Base-by-base conservation (phyloP, 2,797 vertebrate genomes). In the Coregonus ussuriensis region DNA sequence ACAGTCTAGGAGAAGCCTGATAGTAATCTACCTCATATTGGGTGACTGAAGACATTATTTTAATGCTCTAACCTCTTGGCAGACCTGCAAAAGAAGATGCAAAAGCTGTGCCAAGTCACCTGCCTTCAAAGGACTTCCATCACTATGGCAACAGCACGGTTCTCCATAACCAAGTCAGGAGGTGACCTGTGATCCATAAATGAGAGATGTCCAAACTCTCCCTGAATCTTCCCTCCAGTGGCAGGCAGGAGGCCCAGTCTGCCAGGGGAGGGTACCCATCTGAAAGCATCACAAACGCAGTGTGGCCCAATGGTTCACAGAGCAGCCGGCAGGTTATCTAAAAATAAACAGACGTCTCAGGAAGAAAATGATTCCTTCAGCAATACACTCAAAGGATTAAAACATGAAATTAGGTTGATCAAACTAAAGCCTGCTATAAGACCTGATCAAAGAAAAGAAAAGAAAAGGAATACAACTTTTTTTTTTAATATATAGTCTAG, bases 141-240 rank as follows among this genome's bases (percentile, higher is more conserved):
- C 90, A 83, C 94, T 93, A 96, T 93, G 88, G 94, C 90, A 94
- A 95, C 94, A 83, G 88, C 90, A 93, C 91, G 89, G 90, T 91
- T 90, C 90, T 84, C 84, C 77, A 83, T 75, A 92, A 84, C 86
- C 85, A 81, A 83, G 84, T 88, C 74, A 31, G 87, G 86, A 81
- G 75, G 86, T 90, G 92, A 91, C 88, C 91, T 90, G 88, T 85
- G 91, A 93, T 87, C 93, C 84, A 88, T 67, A 82, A 80, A 86
- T 54, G 83, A 92, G 86, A 74, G 70, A 80, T 80, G 85, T 88
- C 92, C 88, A 91, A 91, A 94, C 84, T 56, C 65, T 68, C 56
- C 66, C 76, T 70, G 71, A 80, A 77, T 72, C 67, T 77, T 71
- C 37, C 71, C 74, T 70, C 71, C 63, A 31, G 41, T 75, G 71